Percentiles rank a stretch among this genome's conserved stretches.
phyloP scores from a whole-genome alignment of 2,888 invertebrate genomes.

The Heliconius hortense region DNA sequence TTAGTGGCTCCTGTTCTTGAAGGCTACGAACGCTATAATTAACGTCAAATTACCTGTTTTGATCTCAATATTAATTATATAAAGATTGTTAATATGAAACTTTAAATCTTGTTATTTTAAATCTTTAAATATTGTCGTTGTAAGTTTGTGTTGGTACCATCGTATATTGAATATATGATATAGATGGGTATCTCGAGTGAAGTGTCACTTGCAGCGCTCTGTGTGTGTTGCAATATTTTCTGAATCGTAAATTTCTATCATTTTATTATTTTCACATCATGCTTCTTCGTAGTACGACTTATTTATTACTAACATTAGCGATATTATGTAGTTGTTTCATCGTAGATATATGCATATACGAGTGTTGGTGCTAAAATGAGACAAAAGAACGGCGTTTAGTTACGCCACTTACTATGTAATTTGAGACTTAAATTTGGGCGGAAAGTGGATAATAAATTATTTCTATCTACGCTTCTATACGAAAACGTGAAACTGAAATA shows the following conservation, averaged over 20 bases:
- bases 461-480: too few relatives aligned
- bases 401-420: too few relatives aligned
- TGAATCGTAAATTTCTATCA: neutral
- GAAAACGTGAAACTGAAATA: too few relatives aligned
- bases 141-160: too few relatives aligned
- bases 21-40: conserved; percentile 1
- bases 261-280: conserved; percentile 5
- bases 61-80: neutral
- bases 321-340: neutral
- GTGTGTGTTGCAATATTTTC: neutral
- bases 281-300: neutral
- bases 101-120: too few relatives aligned
- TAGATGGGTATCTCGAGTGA: conserved; percentile 3
- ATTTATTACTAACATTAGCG: neutral
- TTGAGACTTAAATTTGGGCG: too few relatives aligned
- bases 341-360: neutral
- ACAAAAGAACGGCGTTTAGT: too few relatives aligned
- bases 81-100: too few relatives aligned
- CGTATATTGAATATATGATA: conserved; percentile 12
- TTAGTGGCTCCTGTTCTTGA: neutral
- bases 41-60: conserved; percentile 8
- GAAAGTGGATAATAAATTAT: too few relatives aligned
- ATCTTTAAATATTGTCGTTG: too few relatives aligned
- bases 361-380: too few relatives aligned
- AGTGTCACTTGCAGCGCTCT: conserved; percentile 19